These are phyloP conservation scores for Dryocosmus kuriphilus DNA, from an alignment of 2,888 invertebrate species.

Conservation along the genomic window DNA sequence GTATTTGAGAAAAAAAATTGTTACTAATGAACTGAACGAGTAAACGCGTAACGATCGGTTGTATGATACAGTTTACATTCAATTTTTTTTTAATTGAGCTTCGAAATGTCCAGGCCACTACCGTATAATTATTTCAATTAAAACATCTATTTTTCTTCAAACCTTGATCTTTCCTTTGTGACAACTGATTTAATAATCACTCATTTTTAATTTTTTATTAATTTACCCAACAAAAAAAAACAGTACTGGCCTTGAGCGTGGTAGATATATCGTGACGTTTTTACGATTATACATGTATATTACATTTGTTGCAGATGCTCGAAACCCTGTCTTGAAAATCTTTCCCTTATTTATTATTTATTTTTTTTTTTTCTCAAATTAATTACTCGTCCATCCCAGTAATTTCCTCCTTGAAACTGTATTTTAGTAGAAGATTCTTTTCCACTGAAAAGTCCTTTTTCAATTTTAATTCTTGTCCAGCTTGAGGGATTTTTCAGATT, in stretches of 20 bases:
- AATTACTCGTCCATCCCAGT: conserved; percentile 15
- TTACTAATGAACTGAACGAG: conserved; percentile 70
- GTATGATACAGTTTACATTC: conserved; percentile 71
- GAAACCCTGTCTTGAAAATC: conserved; percentile 67
- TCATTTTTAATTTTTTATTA: background rate
- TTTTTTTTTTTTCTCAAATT: conserved; percentile 49
- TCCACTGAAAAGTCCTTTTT: conserved; percentile 12
- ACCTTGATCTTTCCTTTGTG: background rate
- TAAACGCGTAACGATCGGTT: conserved; percentile 73
- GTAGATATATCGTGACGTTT: conserved; percentile 66
- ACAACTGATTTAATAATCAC: background rate
- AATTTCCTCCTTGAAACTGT: background rate
- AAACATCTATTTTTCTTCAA: background rate
- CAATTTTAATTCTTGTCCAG: background rate
- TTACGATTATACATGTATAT: conserved; percentile 73
- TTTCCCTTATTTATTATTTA: conserved; percentile 51
- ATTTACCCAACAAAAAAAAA: conserved; percentile 36
- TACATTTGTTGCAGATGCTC: conserved; percentile 72
- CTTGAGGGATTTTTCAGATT: background rate
- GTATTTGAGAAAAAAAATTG: conserved; percentile 61
- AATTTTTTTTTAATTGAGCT: conserved; percentile 68
- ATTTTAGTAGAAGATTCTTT: background rate
- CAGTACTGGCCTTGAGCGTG: conserved; percentile 60
- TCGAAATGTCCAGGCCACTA: conserved; percentile 63
- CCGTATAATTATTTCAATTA: conserved; percentile 44